Evolutionary conservation across 2,797 vertebrate genomes (phyloP).

Genomic region (Gadopsis marmoratus): DNA sequence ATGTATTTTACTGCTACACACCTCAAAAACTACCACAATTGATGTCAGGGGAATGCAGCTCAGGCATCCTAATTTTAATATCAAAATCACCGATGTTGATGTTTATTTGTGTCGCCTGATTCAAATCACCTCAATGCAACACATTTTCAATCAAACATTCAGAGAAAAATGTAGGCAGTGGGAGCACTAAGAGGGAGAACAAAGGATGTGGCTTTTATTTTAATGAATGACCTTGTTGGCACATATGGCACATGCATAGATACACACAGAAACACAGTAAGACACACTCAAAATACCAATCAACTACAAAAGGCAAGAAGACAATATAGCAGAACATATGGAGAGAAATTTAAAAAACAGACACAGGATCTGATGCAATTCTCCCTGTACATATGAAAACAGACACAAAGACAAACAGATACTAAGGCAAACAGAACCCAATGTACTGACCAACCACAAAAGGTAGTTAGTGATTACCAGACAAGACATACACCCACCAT

Average conservation of each 20-base stretch:
- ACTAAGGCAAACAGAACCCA: conserved; percentile 5
- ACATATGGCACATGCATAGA: neutral
- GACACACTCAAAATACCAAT: neutral
- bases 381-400: conserved; percentile 26
- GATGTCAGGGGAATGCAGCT: neutral
- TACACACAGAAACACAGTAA: neutral
- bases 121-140: neutral
- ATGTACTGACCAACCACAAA: conserved; percentile 42
- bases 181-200: neutral
- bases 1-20: neutral
- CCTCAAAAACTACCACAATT: neutral
- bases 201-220: neutral
- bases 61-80: neutral
- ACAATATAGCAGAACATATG: conserved; percentile 19
- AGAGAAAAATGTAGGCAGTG: neutral
- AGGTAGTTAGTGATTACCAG: conserved; percentile 36
- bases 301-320: conserved; percentile 5
- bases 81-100: neutral
- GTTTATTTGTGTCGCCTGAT: neutral
- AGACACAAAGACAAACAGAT: neutral
- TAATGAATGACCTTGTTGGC: neutral
- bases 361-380: conserved; percentile 61
- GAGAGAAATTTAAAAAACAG: conserved; percentile 3
- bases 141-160: neutral
- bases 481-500: conserved; percentile 52